Evolutionary conservation across 2,888 invertebrate genomes (phyloP).

Genomic region (Coenonympha glycerion): DNA sequence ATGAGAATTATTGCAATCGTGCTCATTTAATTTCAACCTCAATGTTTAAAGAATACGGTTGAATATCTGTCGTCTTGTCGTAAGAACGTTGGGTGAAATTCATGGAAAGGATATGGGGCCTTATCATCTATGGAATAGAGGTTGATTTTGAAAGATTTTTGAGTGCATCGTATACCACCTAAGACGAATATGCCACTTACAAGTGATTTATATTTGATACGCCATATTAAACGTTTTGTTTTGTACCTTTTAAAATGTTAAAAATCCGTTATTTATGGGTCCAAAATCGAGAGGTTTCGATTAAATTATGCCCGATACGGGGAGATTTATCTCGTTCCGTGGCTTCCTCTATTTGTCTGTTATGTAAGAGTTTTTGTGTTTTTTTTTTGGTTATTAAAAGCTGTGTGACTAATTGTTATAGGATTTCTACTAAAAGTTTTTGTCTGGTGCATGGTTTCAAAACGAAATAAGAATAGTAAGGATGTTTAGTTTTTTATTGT

Average conservation of each 20-base stretch:
- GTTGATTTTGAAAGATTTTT: constrained; percentile 5
- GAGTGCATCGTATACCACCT: constrained; percentile 45
- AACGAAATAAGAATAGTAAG: neutral
- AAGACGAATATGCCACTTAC: constrained; percentile 70
- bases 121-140: constrained; percentile 1
- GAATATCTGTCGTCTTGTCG: neutral
- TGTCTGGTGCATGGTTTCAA: neutral
- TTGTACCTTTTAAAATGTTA: constrained; percentile 65
- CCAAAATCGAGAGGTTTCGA: constrained; percentile 71
- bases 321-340: constrained; percentile 62
- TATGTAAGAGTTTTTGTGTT: constrained; percentile 33
- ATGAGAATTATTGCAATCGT: constrained; percentile 42
- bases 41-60: neutral
- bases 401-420: constrained; percentile 30
- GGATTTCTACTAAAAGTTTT: constrained; percentile 15
- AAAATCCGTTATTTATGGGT: constrained; percentile 72
- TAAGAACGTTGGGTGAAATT: neutral
- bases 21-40: constrained; percentile 3
- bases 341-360: constrained; percentile 56
- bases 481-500: too few relatives aligned
- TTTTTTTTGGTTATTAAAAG: constrained; percentile 23
- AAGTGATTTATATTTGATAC: constrained; percentile 72
- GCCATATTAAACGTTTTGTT: constrained; percentile 73
- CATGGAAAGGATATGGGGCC: constrained; percentile 8
- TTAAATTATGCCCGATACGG: constrained; percentile 70